These are phyloP conservation scores for Planiliza haematocheilus DNA, from an alignment of 2,113 vertebrate genomes.

Conservation along the genomic window DNA sequence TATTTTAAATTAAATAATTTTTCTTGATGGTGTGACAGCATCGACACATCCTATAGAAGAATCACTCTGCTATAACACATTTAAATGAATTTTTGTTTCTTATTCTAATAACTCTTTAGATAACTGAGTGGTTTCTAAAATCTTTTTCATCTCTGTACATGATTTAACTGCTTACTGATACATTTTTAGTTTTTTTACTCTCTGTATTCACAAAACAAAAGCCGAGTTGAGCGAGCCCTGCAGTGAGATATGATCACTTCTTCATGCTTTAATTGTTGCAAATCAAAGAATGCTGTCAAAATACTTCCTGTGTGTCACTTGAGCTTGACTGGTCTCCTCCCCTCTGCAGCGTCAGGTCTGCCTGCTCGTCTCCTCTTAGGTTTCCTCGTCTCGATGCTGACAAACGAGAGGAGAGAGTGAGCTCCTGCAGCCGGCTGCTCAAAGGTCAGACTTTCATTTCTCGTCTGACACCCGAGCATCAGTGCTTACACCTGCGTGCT, in stretches of 20 bases:
- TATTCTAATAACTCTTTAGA: too few relatives aligned
- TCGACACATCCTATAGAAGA: too few relatives aligned
- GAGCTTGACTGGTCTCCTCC: conserved; percentile 8
- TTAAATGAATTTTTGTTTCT: too few relatives aligned
- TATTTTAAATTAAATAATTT: too few relatives aligned
- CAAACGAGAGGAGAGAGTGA: conserved; percentile 64
- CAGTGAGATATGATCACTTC: neutral
- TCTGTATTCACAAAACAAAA: too few relatives aligned
- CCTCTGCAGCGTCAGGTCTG: conserved; percentile 11
- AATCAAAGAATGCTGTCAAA: conserved; percentile 8
- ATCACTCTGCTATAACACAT: too few relatives aligned
- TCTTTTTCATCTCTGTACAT: too few relatives aligned
- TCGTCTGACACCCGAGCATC: conserved; percentile 27
- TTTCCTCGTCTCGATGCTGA: conserved; percentile 65
- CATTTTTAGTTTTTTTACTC: too few relatives aligned
- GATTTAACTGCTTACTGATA: too few relatives aligned
- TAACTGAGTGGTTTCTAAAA: too few relatives aligned
- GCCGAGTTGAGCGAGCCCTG: neutral
- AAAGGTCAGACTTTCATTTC: conserved; percentile 61
- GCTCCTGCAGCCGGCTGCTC: conserved; percentile 14
- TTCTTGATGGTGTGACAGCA: too few relatives aligned
- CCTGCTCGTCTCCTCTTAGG: conserved; percentile 49
- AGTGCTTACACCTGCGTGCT: conserved; percentile 16
- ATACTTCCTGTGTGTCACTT: conserved; percentile 47
- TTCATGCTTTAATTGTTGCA: neutral